Evolutionary conservation across 2,797 vertebrate genomes (phyloP), one percentile per base, ranked within the genome.

Genomic region (Dallia pectoralis): DNA sequence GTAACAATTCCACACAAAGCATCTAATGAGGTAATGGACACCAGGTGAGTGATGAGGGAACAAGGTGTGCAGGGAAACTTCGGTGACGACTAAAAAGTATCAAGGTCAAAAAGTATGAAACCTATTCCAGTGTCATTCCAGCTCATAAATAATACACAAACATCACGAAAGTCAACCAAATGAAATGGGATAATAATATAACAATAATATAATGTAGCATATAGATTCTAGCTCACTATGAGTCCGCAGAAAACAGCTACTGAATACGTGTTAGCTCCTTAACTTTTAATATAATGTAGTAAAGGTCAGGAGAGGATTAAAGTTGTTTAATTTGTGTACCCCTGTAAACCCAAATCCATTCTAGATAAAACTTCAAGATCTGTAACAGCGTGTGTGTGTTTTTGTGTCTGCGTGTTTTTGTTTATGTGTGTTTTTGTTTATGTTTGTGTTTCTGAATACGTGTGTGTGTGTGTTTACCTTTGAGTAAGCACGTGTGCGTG

Each of bases 261-360:
- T 22, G 9, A 62, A 86, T 88, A 87, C 86, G 89, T 89, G 90
- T 88, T 89, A 87, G 89, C 88, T 88, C 91, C 90, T 89, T 86
- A 88, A 89, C 89, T 90, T 91, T 86, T 91, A 90, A 91, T 87
- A 91, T 87, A 87, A 91, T 87, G 87, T 89, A 89, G 88, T 89
- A 90, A 90, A 89, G 90, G 87, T 87, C 89, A 92, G 89, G 76
- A 74, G 82, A 90, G 88, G 84, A 88, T 77, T 44, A 83, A 90
- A 87, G 81, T 70, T 84, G 87, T 88, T 90, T 85, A 85, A 81
- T 81, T 77, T 86, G 84, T 83, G 81, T 87, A 86, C 87, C 91
- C 87, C 88, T 89, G 87, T 82, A 90, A 88, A 89, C 87, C 84
- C 89, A 91, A 89, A 91, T 81, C 84, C 76, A 84, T 47, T 32